phyloP scores from a whole-genome alignment of 2,888 invertebrate species.

The Epinotia ramella region DNA sequence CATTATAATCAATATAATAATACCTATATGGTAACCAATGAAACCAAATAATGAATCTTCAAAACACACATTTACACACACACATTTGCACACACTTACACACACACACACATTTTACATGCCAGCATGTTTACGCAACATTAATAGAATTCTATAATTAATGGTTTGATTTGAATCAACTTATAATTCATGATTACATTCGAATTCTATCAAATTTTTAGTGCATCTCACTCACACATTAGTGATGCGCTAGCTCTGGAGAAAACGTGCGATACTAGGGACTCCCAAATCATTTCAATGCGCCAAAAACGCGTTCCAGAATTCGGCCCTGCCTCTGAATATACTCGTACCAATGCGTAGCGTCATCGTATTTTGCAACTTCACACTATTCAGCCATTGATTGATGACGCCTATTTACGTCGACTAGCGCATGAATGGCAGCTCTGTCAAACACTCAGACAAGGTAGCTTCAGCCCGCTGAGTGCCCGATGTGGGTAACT shows the following conservation, averaged over 20 bases:
- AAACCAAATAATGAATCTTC: too few species aligned
- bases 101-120: too few species aligned
- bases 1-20: too few species aligned
- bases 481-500: neutral
- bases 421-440: constrained; percentile 31
- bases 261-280: neutral
- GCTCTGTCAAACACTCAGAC: constrained; percentile 34
- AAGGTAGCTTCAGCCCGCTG: constrained; percentile 7
- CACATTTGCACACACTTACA: too few species aligned
- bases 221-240: neutral
- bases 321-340: neutral
- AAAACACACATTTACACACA: too few species aligned
- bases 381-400: constrained; percentile 33
- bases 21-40: too few species aligned
- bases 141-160: too few species aligned
- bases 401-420: constrained; percentile 40
- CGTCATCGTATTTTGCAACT: constrained; percentile 20
- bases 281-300: neutral
- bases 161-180: too few species aligned
- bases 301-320: neutral
- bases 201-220: too few species aligned
- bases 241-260: neutral
- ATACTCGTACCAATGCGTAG: constrained; percentile 3
- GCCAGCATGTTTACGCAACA: too few species aligned
- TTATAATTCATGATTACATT: too few species aligned